Evolutionary conservation across 2,113 vertebrate genomes (phyloP).

Genomic region (Fulica atra): DNA sequence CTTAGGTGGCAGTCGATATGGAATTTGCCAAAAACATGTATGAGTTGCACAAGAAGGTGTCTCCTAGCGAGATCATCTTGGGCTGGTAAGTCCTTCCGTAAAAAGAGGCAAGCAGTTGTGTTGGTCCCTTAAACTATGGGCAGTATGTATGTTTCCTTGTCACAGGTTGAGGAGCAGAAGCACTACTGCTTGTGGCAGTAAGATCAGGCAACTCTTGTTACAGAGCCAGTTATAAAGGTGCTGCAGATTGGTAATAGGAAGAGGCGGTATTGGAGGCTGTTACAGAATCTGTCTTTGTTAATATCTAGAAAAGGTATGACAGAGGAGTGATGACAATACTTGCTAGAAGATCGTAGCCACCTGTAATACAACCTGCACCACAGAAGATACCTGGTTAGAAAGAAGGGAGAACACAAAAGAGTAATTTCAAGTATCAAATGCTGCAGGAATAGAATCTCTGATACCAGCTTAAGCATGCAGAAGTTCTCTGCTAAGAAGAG

Average conservation of each 20-base stretch:
- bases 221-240: neutral
- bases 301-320: neutral
- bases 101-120: neutral
- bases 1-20: constrained; percentile 97
- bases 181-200: neutral
- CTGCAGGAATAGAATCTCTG: neutral
- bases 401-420: neutral
- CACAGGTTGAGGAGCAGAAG: neutral
- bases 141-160: neutral
- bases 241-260: neutral
- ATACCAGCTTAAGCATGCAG: neutral
- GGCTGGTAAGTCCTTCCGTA: constrained; percentile 84
- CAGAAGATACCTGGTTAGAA: neutral
- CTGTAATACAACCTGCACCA: neutral
- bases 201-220: neutral
- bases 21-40: constrained; percentile 99
- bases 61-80: constrained; percentile 93
- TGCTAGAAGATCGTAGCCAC: neutral
- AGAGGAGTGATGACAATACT: neutral
- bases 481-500: neutral
- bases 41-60: constrained; percentile 96
- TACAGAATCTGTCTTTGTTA: neutral
- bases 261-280: accelerated
- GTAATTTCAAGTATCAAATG: neutral
- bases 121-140: neutral